Base-by-base conservation (phyloP, 1,140 invertebrate genomes). In the Drosophila nannoptera region DNA sequence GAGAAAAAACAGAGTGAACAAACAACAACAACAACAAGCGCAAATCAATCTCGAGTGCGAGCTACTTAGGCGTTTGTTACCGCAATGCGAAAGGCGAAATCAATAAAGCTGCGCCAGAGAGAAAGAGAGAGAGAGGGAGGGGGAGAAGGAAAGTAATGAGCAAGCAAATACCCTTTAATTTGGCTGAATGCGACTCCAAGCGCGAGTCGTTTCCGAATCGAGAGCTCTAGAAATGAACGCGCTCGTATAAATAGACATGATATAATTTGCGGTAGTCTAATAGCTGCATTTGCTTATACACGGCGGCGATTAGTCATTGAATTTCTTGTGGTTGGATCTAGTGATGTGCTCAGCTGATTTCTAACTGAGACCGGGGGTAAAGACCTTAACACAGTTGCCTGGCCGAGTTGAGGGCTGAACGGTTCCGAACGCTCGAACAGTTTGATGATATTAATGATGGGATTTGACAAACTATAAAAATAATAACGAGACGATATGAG, bases 371-470 rank as follows among this genome's bases (percentile, higher is more conserved):
- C 56, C 31, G 49, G 55, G 55, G 66, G 56, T 64, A 52, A 55
- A 68, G 62, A 68, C 69, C 65, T 72, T 72, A 72, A 63, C 69
- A 72, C 16, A 68, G 38, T 72, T 72, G 7, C 8, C 40, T 7
- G 40, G 11, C 52, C 32, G 33, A 53, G 48, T 49, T 40, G 49
- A 67, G 54, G 54, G 54, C 16, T 56, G 54, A 7, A n/a, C 31
- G 54, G 56, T 56, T 71, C 68, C 63, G 46, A 77, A 77, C 72
- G 75, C 75, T 77, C 75, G 63, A 77, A 68, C 75, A 75, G 71
- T 71, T 77, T 75, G 61, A 69, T 54, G 67, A 69, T 63, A 65
- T 65, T 69, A 64, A 69, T 69, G 65, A 69, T 69, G 61, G 54
- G 68, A 65, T 55, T 65, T 58, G 55, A 49, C 63, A 72, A 67